Conservation (phyloP, 2,888 invertebrate species). For the Empis stercorea region DNA sequence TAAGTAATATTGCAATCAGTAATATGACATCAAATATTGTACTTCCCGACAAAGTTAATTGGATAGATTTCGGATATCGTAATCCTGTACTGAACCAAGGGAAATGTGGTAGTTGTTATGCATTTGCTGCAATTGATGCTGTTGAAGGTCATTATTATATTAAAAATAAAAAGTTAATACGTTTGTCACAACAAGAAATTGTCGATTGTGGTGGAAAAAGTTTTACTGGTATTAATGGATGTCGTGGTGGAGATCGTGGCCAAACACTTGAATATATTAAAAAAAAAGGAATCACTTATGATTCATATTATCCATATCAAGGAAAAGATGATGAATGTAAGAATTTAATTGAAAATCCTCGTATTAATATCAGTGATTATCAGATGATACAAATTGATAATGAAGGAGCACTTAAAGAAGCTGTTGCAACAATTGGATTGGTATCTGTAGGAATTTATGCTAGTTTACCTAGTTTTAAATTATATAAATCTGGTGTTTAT, state of each 20-base stretch:
- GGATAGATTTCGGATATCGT: not conserved
- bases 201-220: constrained; percentile 32
- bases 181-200: constrained; percentile 1
- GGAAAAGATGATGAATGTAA: not conserved
- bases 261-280: not conserved
- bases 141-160: constrained; percentile 1
- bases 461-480: constrained; percentile 60
- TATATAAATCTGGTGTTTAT: constrained; percentile 63
- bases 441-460: constrained; percentile 78
- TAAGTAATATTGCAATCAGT: too few relatives aligned
- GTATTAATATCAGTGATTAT: not conserved
- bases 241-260: not conserved
- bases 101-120: constrained; percentile 18
- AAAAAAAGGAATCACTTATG: not conserved
- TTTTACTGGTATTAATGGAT: not conserved
- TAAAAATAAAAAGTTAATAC: not conserved
- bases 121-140: constrained; percentile 22
- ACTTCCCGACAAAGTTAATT: not conserved
- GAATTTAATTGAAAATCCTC: not conserved
- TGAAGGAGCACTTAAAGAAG: constrained; percentile 54
- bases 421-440: constrained; percentile 66
- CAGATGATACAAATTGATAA: constrained; percentile 35
- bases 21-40: too few relatives aligned
- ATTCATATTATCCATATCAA: not conserved
- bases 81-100: not conserved